Conservation (phyloP, 1,140 invertebrate species). For the Sycobia sp. region DNA sequence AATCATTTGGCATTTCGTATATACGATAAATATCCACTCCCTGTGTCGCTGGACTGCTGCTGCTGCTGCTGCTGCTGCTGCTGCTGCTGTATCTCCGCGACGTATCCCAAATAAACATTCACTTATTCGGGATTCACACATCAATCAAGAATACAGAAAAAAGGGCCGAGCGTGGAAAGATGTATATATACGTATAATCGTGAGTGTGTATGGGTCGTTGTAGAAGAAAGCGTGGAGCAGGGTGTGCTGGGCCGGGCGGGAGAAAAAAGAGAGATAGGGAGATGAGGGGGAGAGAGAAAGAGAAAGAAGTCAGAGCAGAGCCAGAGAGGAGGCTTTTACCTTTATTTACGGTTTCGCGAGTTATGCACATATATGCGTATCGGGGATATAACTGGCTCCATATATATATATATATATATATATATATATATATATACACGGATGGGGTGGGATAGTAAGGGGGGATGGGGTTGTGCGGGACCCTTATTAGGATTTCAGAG, state of each 20-base stretch:
- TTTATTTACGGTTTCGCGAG: slow-evolving; percentile 19
- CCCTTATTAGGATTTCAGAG: slow-evolving; percentile 25
- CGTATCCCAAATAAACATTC: slow-evolving; percentile 32
- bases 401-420: no score
- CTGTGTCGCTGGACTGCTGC: no score
- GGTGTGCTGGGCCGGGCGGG: no score
- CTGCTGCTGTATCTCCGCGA: neutral
- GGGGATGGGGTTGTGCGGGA: neutral
- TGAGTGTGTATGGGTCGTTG: no score
- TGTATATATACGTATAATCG: no score
- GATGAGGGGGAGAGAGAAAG: neutral
- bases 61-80: no score
- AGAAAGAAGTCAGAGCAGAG: neutral
- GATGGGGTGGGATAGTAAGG: neutral
- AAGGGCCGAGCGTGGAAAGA: neutral
- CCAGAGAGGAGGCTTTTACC: slow-evolving; percentile 1
- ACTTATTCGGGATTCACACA: slow-evolving; percentile 27
- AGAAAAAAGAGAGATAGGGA: no score
- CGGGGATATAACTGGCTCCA: no score
- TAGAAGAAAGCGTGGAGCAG: no score
- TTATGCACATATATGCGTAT: slow-evolving; percentile 4
- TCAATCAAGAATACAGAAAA: slow-evolving; percentile 21
- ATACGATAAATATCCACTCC: slow-evolving; percentile 17
- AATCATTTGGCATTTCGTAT: slow-evolving; percentile 13
- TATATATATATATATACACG: no score